phyloP scores from a whole-genome alignment of 2,888 invertebrate species.

The Glaucopsyche alexis region DNA sequence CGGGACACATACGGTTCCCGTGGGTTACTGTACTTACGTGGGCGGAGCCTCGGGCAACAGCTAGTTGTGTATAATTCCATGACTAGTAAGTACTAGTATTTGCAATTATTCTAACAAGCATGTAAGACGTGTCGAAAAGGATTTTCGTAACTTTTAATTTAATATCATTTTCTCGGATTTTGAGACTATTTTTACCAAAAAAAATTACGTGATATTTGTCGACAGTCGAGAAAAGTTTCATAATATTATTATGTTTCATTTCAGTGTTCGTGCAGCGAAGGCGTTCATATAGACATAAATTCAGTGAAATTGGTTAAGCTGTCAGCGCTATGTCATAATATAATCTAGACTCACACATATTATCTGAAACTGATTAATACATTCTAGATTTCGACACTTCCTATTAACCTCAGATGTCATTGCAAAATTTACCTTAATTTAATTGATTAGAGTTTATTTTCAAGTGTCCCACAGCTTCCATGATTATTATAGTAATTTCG shows the following conservation, averaged over 20 bases:
- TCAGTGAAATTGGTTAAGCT: not conserved
- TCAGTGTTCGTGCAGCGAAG: not conserved
- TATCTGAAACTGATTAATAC: constrained; percentile 1
- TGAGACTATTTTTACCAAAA: too few relatives aligned
- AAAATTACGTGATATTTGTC: too few relatives aligned
- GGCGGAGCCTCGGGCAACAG: too few relatives aligned
- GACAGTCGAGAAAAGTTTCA: too few relatives aligned
- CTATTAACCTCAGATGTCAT: not conserved
- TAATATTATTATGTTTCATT: too few relatives aligned
- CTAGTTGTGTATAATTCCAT: too few relatives aligned
- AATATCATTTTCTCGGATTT: too few relatives aligned
- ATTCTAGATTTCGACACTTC: constrained; percentile 22
- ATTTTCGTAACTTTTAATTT: too few relatives aligned
- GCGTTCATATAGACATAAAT: constrained; percentile 2
- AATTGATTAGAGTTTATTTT: not conserved
- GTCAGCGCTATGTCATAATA: not conserved
- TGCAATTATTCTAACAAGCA: too few relatives aligned
- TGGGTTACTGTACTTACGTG: too few relatives aligned
- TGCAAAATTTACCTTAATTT: not conserved
- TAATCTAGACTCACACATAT: not conserved
- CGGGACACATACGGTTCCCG: too few relatives aligned
- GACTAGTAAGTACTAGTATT: not conserved
- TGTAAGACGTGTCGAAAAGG: too few relatives aligned
- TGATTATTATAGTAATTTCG: constrained; percentile 14
- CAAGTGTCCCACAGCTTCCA: not conserved